Base-by-base conservation (phyloP, 2,113 vertebrate genomes). In the Romanogobio albipinnatus region DNA sequence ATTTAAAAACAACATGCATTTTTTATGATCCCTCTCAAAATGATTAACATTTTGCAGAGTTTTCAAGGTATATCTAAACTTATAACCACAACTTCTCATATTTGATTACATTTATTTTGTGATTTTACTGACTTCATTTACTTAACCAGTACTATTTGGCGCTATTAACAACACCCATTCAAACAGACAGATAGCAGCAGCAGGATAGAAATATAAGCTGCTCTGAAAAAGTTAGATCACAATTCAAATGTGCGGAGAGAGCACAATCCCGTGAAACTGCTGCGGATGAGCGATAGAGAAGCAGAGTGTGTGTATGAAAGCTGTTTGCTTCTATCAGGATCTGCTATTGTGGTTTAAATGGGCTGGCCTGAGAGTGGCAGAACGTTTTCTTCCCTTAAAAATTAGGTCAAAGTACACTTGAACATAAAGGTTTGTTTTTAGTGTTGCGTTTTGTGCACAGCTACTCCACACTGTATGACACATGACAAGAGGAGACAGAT, bases 301-400 rank as follows among this genome's bases (percentile, higher is more conserved):
- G 70, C 22, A 45, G 66, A 14, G 10, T 74, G 70, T 7, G 71
- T 74, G 22, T 74, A 24, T 73, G 66, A 73, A 73, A 74, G 71
- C 71, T 74, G 71, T 74, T 74, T 74, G 43, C 71, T 74, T 73
- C 70, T 24, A 47, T 73, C 43, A 47, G 43, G 39, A 47, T 73
- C 43, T 1, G 6, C 70, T 47, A 24, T 74, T 74, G 71, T 74
- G 13, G 11, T 49, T 45, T 74, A 74, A 74, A 74, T 47, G 10
- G n/a, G 2, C n/a, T 73, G 39, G 39, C 11, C 70, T 73, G 39
- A 49, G 43, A 45, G 45, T 49, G 43, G 43, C 43, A 47, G 70
- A 73, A 14, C 1, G 10, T 47, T 74, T 74, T 24, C 13, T 74
- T 43, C 13, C 43, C 24, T 73, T 71, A 58, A 43, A 82, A 56